These are phyloP conservation scores for Pantherophis alleghaniensis DNA, from an alignment of 2,797 vertebrate species.

Conservation along the genomic window DNA sequence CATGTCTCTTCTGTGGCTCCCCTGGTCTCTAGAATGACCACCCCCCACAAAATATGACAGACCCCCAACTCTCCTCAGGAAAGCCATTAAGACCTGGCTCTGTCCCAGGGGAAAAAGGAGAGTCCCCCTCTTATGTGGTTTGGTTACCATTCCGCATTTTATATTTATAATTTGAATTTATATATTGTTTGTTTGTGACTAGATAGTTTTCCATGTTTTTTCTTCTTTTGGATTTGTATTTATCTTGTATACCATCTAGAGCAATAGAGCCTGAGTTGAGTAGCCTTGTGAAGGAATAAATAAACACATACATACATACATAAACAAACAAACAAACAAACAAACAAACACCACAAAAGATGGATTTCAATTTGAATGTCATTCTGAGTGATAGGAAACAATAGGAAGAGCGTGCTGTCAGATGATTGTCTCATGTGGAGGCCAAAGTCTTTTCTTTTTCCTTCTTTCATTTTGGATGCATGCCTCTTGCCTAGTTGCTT, in stretches of 20 bases:
- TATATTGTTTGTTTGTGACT: not conserved
- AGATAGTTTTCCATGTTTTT: not conserved
- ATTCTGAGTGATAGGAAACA: not conserved
- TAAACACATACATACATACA: too few species aligned
- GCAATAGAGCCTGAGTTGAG: not conserved
- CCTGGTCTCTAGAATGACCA: not conserved
- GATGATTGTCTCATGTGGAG: not conserved
- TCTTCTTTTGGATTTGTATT: not conserved
- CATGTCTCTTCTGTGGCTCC: not conserved
- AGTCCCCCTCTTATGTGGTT: not conserved
- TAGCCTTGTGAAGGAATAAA: not conserved
- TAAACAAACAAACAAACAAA: too few species aligned
- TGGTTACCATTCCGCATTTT: not conserved
- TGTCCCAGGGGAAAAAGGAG: not conserved
- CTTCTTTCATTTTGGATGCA: not conserved
- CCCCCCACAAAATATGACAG: not conserved
- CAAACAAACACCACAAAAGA: not conserved
- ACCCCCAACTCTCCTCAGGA: not conserved
- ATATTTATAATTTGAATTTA: not conserved
- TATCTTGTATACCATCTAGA: not conserved
- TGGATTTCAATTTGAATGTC: not conserved
- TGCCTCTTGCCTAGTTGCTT: not conserved
- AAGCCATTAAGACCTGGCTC: not conserved
- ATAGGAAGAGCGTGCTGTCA: not conserved
- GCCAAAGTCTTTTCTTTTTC: not conserved